Conservation (phyloP, 2,113 vertebrate species). For the Bufo bufo region DNA sequence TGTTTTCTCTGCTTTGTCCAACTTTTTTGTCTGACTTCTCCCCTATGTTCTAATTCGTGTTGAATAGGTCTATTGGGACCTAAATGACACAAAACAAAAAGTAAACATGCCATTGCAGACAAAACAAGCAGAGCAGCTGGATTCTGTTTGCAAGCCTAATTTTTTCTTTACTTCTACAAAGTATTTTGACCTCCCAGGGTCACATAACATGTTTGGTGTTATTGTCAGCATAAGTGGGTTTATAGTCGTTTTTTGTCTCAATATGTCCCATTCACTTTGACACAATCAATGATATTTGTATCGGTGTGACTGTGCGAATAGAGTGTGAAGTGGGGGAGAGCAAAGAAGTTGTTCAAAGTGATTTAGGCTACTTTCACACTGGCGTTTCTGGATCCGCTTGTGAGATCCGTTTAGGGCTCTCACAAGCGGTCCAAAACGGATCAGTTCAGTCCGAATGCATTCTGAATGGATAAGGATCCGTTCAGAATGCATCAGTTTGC, state of each 20-base stretch:
- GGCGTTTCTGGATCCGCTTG: too few relatives aligned
- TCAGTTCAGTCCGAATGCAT: too few relatives aligned
- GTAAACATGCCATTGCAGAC: slow-evolving; percentile 57
- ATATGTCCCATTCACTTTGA: neutral
- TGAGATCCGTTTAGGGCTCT: too few relatives aligned
- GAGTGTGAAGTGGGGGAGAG: neutral
- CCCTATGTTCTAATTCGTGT: slow-evolving; percentile 42
- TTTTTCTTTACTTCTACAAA: slow-evolving; percentile 52
- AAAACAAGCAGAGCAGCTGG: slow-evolving; percentile 54
- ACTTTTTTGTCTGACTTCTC: slow-evolving; percentile 50
- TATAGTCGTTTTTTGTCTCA: slow-evolving; percentile 37
- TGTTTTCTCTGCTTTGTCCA: slow-evolving; percentile 22
- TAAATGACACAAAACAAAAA: slow-evolving; percentile 54
- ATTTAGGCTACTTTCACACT: too few relatives aligned
- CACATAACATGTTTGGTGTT: slow-evolving; percentile 43
- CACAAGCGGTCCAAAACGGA: too few relatives aligned
- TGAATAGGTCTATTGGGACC: slow-evolving; percentile 50
- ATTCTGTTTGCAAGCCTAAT: slow-evolving; percentile 55
- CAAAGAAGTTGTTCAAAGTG: neutral
- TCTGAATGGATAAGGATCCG: too few relatives aligned
- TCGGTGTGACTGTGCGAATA: neutral
- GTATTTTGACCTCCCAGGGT: slow-evolving; percentile 50
- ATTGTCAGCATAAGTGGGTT: slow-evolving; percentile 35
- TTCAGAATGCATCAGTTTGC: too few relatives aligned
- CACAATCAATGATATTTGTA: neutral